phyloP scores from a whole-genome alignment of 2,888 invertebrate genomes.

The Diarsia dahlii region DNA sequence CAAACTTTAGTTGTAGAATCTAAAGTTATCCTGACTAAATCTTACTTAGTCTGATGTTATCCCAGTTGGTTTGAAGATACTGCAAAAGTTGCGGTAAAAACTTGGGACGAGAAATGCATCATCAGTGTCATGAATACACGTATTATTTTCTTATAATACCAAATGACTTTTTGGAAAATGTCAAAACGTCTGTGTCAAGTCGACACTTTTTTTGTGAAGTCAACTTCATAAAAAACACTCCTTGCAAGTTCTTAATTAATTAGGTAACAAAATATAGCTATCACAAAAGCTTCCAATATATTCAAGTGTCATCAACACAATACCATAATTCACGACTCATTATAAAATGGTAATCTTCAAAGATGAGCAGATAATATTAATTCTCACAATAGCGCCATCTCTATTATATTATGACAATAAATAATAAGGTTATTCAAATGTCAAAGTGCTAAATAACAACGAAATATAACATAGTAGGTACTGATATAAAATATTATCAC shows the following conservation, averaged over 20 bases:
- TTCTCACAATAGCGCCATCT: slow-evolving; percentile 24
- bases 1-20: not conserved
- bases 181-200: not conserved
- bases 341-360: slow-evolving; percentile 43
- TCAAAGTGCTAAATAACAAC: slow-evolving; percentile 40
- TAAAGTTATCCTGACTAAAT: not conserved
- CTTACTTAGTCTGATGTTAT: not conserved
- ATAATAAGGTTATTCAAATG: slow-evolving; percentile 38
- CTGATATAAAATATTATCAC: slow-evolving; percentile 49
- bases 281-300: slow-evolving; percentile 18
- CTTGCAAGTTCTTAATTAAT: slow-evolving; percentile 11
- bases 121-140: not conserved
- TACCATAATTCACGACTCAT: slow-evolving; percentile 36
- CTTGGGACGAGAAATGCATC: not conserved
- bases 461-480: slow-evolving; percentile 36
- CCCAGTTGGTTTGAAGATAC: not conserved
- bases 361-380: slow-evolving; percentile 31
- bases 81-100: not conserved
- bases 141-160: not conserved
- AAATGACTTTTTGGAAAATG: not conserved
- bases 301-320: slow-evolving; percentile 29
- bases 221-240: not conserved
- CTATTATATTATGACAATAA: slow-evolving; percentile 23
- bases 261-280: slow-evolving; percentile 12
- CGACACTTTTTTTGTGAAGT: not conserved